phyloP scores from a whole-genome alignment of 2,113 vertebrate species.

The Sarotherodon lohbergeri region DNA sequence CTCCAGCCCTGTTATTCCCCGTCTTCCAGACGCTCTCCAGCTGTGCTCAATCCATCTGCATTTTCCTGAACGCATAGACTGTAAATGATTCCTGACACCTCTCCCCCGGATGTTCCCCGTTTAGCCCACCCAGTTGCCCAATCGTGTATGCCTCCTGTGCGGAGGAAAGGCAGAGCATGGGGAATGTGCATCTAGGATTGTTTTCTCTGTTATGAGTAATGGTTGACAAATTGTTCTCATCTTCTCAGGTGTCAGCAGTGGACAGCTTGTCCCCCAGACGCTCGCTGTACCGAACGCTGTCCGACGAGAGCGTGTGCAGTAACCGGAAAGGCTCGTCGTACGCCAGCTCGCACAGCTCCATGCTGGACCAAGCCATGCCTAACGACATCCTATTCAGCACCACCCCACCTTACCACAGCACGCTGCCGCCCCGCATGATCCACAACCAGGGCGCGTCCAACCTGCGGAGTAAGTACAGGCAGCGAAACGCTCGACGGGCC shows the following conservation, averaged over 20 bases:
- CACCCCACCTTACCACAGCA: conserved; percentile 89
- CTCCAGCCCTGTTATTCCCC: not conserved
- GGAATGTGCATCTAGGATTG: not conserved
- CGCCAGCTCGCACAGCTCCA: conserved; percentile 86
- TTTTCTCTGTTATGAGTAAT: not conserved
- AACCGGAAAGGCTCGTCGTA: conserved; percentile 87
- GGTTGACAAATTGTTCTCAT: not conserved
- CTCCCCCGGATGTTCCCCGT: conserved; percentile 2
- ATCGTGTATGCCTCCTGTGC: conserved; percentile 1
- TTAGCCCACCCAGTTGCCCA: conserved; percentile 5
- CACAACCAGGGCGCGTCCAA: conserved; percentile 76
- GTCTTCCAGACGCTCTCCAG: conserved; percentile 36
- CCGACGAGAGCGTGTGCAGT: conserved; percentile 92
- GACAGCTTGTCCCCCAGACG: conserved; percentile 82
- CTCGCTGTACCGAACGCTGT: conserved; percentile 87
- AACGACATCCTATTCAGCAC: conserved; percentile 96
- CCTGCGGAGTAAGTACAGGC: conserved; percentile 83
- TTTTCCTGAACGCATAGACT: conserved; percentile 32
- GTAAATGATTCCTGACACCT: conserved; percentile 49
- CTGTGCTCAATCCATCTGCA: conserved; percentile 38
- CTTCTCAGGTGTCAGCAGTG: conserved; percentile 75
- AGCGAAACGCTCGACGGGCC: not conserved
- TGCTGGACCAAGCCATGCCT: conserved; percentile 89
- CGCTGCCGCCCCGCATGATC: conserved; percentile 82
- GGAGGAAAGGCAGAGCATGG: not conserved